phyloP scores from a whole-genome alignment of 2,888 invertebrate genomes.

The Stenoptilia bipunctidactyla region DNA sequence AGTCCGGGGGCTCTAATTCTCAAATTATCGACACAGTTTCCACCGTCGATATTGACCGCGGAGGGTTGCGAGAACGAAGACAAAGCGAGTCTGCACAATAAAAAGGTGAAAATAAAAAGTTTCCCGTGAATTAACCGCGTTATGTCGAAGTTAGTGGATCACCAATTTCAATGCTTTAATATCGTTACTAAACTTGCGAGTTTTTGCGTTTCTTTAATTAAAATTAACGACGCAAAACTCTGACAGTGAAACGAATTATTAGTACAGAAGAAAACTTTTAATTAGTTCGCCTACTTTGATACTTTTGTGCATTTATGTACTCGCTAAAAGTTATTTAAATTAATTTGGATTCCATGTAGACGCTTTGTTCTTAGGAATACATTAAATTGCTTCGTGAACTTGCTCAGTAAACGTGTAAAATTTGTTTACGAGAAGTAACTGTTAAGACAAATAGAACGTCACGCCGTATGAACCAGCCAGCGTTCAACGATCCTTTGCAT shows the following conservation, averaged over 20 bases:
- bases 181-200: constrained; percentile 59
- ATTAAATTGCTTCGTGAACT: not conserved
- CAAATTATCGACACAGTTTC: not conserved
- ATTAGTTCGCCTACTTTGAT: constrained; percentile 62
- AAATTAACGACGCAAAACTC: constrained; percentile 71
- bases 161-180: constrained; percentile 69
- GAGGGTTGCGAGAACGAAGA: not conserved
- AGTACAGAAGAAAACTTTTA: constrained; percentile 68
- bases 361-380: not conserved
- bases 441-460: no score
- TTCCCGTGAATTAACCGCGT: constrained; percentile 16
- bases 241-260: constrained; percentile 71
- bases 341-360: constrained; percentile 44
- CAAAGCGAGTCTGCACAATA: not conserved
- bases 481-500: no score
- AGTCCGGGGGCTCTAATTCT: constrained; percentile 8
- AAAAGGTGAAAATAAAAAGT: not conserved
- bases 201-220: constrained; percentile 67
- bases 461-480: no score
- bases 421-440: no score
- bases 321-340: constrained; percentile 55
- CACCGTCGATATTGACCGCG: not conserved
- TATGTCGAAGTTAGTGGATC: constrained; percentile 68
- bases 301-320: constrained; percentile 56
- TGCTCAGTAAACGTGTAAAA: no score